These are phyloP conservation scores for Scelioninae gen. 1 DNA, from an alignment of 2,888 invertebrate genomes.

Conservation along the genomic window DNA sequence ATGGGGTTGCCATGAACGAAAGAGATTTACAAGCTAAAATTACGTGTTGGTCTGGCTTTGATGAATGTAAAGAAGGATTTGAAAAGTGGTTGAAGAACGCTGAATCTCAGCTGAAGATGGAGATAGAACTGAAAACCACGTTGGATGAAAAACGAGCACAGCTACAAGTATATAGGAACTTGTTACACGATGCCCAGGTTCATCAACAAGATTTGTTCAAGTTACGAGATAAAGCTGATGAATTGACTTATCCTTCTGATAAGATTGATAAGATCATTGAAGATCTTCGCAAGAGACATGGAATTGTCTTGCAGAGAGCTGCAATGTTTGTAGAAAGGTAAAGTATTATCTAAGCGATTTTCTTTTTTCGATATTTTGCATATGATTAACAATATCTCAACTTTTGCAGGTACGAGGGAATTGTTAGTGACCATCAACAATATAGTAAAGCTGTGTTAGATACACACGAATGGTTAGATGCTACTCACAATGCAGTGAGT, in stretches of 20 bases:
- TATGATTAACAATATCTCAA: background rate
- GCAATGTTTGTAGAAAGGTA: conserved; percentile 90
- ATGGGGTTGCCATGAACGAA: conserved; percentile 91
- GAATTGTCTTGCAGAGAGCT: conserved; percentile 88
- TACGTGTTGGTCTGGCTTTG: conserved; percentile 95
- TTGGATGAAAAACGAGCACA: conserved; percentile 96
- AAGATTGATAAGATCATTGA: conserved; percentile 90
- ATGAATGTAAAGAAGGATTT: conserved; percentile 92
- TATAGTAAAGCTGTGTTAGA: conserved; percentile 94
- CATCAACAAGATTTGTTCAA: conserved; percentile 94
- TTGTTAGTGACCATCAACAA: conserved; percentile 94
- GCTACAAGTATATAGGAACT: conserved; percentile 91
- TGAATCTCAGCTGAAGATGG: conserved; percentile 90
- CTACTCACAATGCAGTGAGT: conserved; percentile 91
- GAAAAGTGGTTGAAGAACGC: conserved; percentile 91
- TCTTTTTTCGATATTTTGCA: background rate
- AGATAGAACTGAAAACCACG: conserved; percentile 92
- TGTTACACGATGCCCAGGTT: conserved; percentile 92
- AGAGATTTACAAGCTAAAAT: conserved; percentile 93
- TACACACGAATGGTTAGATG: conserved; percentile 93
- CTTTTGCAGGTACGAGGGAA: conserved; percentile 90
- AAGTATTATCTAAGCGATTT: background rate
- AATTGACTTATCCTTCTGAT: conserved; percentile 91
- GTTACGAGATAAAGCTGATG: conserved; percentile 91
- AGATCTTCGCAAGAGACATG: conserved; percentile 90